Evolutionary conservation across 2,797 vertebrate genomes (phyloP).

Genomic region (Amphiprion clarkii): DNA sequence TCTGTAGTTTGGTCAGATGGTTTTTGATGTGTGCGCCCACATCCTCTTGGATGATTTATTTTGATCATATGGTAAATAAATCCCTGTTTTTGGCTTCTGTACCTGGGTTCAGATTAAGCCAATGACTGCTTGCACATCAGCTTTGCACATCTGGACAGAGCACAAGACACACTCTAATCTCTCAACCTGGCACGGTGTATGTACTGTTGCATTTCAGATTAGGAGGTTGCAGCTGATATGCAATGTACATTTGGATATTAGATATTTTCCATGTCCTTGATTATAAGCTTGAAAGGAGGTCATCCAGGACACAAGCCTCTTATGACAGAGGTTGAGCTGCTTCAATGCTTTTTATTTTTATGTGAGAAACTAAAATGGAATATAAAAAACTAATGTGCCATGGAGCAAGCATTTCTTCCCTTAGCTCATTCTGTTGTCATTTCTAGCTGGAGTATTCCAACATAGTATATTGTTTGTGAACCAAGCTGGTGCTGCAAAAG

Average conservation of each 20-base stretch:
- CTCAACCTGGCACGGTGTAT: conserved; percentile 18
- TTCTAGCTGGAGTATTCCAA: background rate
- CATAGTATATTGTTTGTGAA: background rate
- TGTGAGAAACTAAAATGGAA: background rate
- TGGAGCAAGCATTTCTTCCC: background rate
- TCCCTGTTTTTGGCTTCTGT: conserved; percentile 5
- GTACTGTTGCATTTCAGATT: conserved; percentile 20
- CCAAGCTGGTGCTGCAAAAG: background rate
- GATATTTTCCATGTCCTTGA: conserved; percentile 24
- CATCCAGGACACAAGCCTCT: conserved; percentile 25
- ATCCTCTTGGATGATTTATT: conserved; percentile 19
- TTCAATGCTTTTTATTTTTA: background rate
- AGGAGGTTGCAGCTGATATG: conserved; percentile 23
- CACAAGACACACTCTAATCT: conserved; percentile 30
- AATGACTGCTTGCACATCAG: conserved; percentile 33
- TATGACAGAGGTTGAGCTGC: background rate
- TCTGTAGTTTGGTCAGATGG: background rate
- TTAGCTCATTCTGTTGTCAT: no score
- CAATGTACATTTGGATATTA: conserved; percentile 28
- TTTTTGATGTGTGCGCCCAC: conserved; percentile 9
- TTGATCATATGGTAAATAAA: conserved; percentile 38
- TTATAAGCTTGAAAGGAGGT: conserved; percentile 18
- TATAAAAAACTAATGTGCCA: background rate
- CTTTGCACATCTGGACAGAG: conserved; percentile 63
- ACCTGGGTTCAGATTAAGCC: conserved; percentile 37